Evolutionary conservation across 2,113 vertebrate species (phyloP), one percentile per base, ranked within the genome.

Genomic region (Turdus rufiventris): DNA sequence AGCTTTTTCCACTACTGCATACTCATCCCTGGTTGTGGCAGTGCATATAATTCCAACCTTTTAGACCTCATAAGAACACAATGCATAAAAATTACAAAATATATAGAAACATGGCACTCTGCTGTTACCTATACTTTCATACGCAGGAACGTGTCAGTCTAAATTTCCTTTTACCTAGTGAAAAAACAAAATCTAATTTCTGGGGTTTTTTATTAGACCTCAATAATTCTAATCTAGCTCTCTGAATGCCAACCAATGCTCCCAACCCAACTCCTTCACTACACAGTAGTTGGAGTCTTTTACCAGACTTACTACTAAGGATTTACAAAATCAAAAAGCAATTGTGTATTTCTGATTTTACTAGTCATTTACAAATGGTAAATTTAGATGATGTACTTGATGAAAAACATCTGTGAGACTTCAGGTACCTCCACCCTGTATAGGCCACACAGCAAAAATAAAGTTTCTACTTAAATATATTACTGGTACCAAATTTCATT

Each of bases 341-440:
- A 8, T 40, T 63, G 9, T 21, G 5, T 21, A 34, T 79, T 71
- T 72, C 34, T 88, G 38, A 48, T 85, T 67, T 74, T 26, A 47
- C 1, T 1, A 80, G 28, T 53, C 21, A 58, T 28, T 70, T 34
- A 84, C 19, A 53, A 74, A 73, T 18, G 23, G 8, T 42, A 38
- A 63, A 53, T 53, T 85, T 38, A n/a, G 18, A 53, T 48, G 2
- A 38, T 0, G 0, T 29, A 31, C 18, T 67, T 5, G 0, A 6
- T 14, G 26, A 36, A 72, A 58, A 38, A 38, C 13, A 34, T n/a
- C 16, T 23, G 5, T 40, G 21, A 74, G 75, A 51, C n/a, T 75
- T 36, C 13, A 20, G 3, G 4, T 36, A 26, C 10, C 29, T 91
- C 23, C 2, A 1, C 12, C 9, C 33, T 4, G 0, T 11, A 28